These are phyloP conservation scores for Palythoa caribaeorum DNA, from an alignment of 92 coral and sea anemone species.

Conservation along the genomic window DNA sequence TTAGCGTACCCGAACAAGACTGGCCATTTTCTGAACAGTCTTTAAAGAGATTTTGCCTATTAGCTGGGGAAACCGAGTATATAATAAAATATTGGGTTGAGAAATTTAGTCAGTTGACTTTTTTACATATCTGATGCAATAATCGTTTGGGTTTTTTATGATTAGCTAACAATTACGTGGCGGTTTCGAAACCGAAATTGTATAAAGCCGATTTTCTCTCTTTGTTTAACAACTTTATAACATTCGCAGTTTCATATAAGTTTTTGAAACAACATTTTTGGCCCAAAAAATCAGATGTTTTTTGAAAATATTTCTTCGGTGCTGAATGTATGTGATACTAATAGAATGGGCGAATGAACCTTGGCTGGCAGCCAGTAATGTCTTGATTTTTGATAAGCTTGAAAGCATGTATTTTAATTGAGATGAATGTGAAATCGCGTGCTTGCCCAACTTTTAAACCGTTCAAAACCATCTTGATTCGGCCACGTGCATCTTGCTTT, in stretches of 20 bases:
- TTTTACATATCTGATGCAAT: background rate
- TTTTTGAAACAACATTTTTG: background rate
- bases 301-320: background rate
- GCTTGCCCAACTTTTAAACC: background rate
- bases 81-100: conserved; percentile 37
- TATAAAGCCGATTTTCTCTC: background rate
- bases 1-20: conserved; percentile 21
- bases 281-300: background rate
- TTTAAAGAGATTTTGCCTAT: conserved; percentile 28
- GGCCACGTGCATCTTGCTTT: background rate
- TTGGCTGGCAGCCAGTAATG: conserved; percentile 33
- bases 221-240: background rate
- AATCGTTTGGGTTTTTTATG: background rate
- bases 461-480: background rate
- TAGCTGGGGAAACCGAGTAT: conserved; percentile 19
- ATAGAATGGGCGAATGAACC: background rate
- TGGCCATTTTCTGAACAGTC: conserved; percentile 36
- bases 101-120: background rate
- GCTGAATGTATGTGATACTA: background rate
- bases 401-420: background rate
- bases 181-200: background rate
- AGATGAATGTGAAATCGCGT: background rate
- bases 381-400: conserved; percentile 3
- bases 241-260: background rate
- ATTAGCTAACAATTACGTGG: background rate